A percentile compares a stretch with the other conserved stretches of the same genome.
Conservation (phyloP, 2,113 vertebrate species). For the Xenus cinereus region DNA sequence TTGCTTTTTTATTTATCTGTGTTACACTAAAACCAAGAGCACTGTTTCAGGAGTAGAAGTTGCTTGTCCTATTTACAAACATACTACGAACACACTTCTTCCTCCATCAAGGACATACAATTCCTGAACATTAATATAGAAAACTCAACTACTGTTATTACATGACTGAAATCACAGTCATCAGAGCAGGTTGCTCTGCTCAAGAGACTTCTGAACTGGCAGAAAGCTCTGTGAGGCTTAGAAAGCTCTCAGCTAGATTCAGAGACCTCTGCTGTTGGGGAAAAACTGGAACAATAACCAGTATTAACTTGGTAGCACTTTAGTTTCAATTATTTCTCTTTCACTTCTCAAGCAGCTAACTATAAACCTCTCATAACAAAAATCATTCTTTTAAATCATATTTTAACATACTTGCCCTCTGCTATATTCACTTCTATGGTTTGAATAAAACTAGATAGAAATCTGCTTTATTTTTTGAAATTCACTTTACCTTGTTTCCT, state of each 20-base stretch:
- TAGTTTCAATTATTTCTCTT: neutral
- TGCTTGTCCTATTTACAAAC: neutral
- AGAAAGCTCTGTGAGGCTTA: neutral
- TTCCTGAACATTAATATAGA: neutral
- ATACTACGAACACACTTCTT: neutral
- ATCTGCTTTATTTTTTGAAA: neutral
- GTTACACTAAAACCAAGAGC: neutral
- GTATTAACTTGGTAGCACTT: neutral
- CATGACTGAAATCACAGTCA: neutral
- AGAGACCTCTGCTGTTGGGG: neutral
- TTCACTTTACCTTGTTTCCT: constrained; percentile 68
- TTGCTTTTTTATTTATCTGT: neutral
- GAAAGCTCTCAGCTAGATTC: neutral
- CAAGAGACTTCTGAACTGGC: neutral
- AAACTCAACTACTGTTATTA: neutral
- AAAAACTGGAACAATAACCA: neutral
- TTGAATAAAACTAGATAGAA: neutral
- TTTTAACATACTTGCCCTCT: neutral
- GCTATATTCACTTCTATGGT: neutral
- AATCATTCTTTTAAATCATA: neutral
- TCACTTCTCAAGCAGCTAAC: neutral
- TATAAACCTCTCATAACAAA: neutral
- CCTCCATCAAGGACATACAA: neutral
- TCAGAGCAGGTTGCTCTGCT: neutral
- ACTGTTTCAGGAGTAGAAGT: neutral